Base-by-base conservation (phyloP, 2,797 vertebrate species). In the Chelidonichthys spinosus region DNA sequence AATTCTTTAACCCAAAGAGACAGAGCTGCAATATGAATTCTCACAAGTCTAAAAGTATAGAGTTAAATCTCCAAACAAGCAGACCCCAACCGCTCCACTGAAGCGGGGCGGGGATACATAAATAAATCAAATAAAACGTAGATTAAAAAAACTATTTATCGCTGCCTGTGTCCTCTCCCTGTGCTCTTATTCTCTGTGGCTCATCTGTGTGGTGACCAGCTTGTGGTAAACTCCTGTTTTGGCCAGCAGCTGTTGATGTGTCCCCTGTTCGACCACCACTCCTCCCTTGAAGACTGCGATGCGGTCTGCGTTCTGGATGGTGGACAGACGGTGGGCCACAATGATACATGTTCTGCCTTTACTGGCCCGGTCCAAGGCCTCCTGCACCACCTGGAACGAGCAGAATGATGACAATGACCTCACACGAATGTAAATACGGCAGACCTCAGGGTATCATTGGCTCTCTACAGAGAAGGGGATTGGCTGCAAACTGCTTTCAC, bases 311-410 rank as follows among this genome's bases (percentile, higher is more conserved):
- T 96, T 98, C 83, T 98, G 96, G 85, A 98, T 96, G 84, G 97
- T 99, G 86, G 97, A 98, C 65, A 99, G 93, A 46, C 96, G 96
- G 73, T 99, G 97, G 18, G 97, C 97, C 17, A 97, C 96, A 17
- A 99, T 75, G 0, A 99, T 97, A 84, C 97, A 99, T 0, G 97
- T 98, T 42, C 96, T 95, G 17, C 98, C 97, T 83, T 96, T 85
- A 18, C 96, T 93, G 49, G 97, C 98, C 84, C 94, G 95, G 87
- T 99, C 97, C 91, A 99, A 85, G 0, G 97, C 97, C 2, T 98
- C 97, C 84, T 99, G 97, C 36, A 99, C 98, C 58, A 98, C 81
- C 98, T 98, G 86, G 62, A 71, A 10, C 42, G 2, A 72, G n/a
- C 1, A 72, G 11, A 40, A 50, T 0, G 7, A 36, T 0, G 10